A percentile compares a stretch with the other conserved stretches of the same genome.
Conservation (phyloP, 1,140 invertebrate species). For the Lasioglossum baleicum region DNA sequence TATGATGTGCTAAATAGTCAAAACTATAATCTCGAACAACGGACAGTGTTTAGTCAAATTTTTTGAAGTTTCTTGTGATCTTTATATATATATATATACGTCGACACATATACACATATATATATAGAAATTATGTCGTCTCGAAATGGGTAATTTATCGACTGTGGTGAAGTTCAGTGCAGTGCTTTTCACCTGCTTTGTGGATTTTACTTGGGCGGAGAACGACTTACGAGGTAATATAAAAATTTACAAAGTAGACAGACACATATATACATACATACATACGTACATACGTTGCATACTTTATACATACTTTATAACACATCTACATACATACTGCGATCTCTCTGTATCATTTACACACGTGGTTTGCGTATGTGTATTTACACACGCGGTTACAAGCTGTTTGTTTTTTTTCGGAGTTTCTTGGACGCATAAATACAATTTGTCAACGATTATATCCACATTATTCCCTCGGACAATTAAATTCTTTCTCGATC, state of each 20-base stretch:
- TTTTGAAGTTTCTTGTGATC: conserved; percentile 45
- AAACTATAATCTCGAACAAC: neutral
- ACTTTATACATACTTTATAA: neutral
- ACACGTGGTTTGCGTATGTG: conserved; percentile 22
- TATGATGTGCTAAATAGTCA: conserved; percentile 44
- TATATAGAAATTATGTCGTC: conserved; percentile 71
- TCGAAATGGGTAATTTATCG: conserved; percentile 75
- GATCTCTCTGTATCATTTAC: neutral
- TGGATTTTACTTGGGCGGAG: conserved; percentile 73
- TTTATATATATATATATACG: conserved; percentile 28
- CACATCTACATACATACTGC: neutral
- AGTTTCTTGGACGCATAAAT: neutral
- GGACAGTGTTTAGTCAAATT: conserved; percentile 31
- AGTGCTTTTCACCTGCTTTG: conserved; percentile 69
- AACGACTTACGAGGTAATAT: conserved; percentile 68
- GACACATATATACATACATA: neutral
- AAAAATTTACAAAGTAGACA: neutral
- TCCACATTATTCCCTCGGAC: too few species aligned
- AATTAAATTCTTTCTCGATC: too few species aligned
- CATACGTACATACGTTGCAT: neutral
- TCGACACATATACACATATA: conserved; percentile 25
- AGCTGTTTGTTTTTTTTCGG: neutral
- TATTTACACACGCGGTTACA: conserved; percentile 32
- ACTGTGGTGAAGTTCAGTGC: conserved; percentile 73
- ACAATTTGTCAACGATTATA: too few species aligned